A percentile compares a stretch with the other conserved stretches of the same genome.
phyloP scores from a whole-genome alignment of 2,113 vertebrate species.

The Cathartes aura region DNA sequence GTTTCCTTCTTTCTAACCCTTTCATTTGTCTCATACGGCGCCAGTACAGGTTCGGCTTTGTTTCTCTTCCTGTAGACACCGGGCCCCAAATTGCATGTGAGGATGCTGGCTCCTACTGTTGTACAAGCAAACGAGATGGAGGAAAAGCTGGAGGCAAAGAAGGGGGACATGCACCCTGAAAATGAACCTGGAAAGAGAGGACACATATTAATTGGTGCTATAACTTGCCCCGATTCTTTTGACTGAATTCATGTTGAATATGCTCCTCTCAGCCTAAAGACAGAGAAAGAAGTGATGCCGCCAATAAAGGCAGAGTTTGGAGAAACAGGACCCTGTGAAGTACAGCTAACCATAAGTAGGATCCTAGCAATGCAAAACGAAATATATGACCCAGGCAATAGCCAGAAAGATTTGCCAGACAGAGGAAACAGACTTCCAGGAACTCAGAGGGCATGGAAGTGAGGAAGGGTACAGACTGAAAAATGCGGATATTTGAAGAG shows the following conservation, averaged over 20 bases:
- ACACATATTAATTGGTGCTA: not conserved
- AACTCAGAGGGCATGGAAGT: not conserved
- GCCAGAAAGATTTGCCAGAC: not conserved
- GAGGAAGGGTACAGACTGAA: not conserved
- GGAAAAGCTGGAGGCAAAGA: not conserved
- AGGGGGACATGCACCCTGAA: accelerated
- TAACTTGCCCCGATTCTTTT: not conserved
- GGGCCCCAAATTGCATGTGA: not conserved
- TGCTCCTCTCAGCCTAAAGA: not conserved
- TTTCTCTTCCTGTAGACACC: not conserved
- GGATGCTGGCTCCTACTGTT: not conserved
- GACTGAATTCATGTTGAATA: not conserved
- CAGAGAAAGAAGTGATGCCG: not conserved
- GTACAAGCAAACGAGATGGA: not conserved
- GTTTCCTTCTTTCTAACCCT: not conserved
- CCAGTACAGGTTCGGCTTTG: not conserved
- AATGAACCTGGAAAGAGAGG: not conserved
- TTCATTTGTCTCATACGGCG: not conserved
- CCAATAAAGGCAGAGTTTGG: not conserved
- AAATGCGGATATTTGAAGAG: not conserved
- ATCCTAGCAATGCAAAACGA: not conserved
- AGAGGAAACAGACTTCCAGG: not conserved
- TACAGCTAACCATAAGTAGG: not conserved
- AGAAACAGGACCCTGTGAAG: not conserved
- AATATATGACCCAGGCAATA: not conserved